phyloP scores from a whole-genome alignment of 92 coral and sea anemone species.

The Porites evermanni region DNA sequence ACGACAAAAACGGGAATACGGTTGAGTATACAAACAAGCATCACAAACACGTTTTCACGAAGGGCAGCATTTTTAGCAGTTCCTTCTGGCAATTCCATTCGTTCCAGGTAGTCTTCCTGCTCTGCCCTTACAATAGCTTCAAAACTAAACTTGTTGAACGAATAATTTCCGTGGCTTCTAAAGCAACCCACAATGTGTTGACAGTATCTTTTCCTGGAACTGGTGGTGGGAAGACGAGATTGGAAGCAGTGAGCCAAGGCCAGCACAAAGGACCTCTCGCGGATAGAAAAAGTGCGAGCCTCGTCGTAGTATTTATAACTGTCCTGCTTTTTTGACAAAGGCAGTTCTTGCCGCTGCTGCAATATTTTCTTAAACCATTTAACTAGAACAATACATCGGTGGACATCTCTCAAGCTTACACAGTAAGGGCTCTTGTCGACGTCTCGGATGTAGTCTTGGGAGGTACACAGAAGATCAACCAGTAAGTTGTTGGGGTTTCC shows the following conservation, averaged over 20 bases:
- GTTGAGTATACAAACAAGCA: slow-evolving; percentile 93
- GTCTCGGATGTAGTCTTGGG: slow-evolving; percentile 83
- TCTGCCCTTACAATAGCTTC: slow-evolving; percentile 88
- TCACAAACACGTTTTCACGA: slow-evolving; percentile 97
- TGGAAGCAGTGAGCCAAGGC: slow-evolving; percentile 96
- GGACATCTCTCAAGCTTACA: slow-evolving; percentile 92
- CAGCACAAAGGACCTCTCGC: slow-evolving; percentile 71
- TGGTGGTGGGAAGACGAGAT: slow-evolving; percentile 84
- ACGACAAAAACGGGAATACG: slow-evolving; percentile 96
- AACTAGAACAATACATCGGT: slow-evolving; percentile 81
- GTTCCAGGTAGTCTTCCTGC: slow-evolving; percentile 89
- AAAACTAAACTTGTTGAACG: slow-evolving; percentile 40
- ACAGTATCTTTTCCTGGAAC: slow-evolving; percentile 69
- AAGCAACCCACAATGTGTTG: slow-evolving; percentile 59
- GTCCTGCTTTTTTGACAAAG: background rate
- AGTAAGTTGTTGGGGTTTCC: slow-evolving; percentile 48
- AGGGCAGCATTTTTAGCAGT: slow-evolving; percentile 97
- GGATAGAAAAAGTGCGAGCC: slow-evolving; percentile 1
- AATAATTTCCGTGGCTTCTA: slow-evolving; percentile 6
- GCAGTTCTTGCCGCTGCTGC: slow-evolving; percentile 37
- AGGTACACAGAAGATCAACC: slow-evolving; percentile 75
- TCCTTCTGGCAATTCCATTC: slow-evolving; percentile 98
- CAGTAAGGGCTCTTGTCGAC: slow-evolving; percentile 79
- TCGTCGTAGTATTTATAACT: slow-evolving; percentile 32
- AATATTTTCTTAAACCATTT: slow-evolving; percentile 61